phyloP scores from a whole-genome alignment of 2,888 invertebrate species.

The Eustalomyia histrio region DNA sequence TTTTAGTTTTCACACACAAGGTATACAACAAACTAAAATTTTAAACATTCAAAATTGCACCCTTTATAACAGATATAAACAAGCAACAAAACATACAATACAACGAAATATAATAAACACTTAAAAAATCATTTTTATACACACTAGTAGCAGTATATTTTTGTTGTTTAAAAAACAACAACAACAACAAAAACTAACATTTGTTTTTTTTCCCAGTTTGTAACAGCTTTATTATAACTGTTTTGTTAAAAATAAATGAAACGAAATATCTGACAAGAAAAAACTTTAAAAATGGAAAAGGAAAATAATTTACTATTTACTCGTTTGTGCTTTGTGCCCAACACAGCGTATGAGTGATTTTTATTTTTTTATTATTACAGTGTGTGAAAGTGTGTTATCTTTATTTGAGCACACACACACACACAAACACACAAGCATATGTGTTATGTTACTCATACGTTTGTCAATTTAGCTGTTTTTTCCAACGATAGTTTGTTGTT shows the following conservation, averaged over 20 bases:
- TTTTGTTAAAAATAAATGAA: not conserved
- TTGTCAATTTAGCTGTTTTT: not conserved
- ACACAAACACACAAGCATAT: not conserved
- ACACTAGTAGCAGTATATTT: not conserved
- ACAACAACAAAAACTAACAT: constrained; percentile 14
- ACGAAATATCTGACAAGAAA: not conserved
- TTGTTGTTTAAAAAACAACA: not conserved
- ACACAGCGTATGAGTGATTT: constrained; percentile 27
- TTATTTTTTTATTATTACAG: not conserved
- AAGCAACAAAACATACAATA: not conserved
- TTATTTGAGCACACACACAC: not conserved
- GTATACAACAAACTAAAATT: not conserved
- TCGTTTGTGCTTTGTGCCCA: constrained; percentile 4
- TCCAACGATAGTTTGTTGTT: no score
- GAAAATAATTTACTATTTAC: constrained; percentile 18
- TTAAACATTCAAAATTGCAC: constrained; percentile 21
- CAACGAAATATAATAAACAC: not conserved
- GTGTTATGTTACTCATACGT: not conserved
- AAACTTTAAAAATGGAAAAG: not conserved
- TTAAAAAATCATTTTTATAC: constrained; percentile 2
- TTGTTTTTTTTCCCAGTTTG: constrained; percentile 32
- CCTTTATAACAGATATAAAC: not conserved
- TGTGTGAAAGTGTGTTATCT: not conserved
- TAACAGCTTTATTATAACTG: constrained; percentile 30
- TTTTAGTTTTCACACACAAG: not conserved